Evolutionary conservation across 2,888 invertebrate genomes (phyloP), one percentile per base, ranked within the genome.

Genomic region (Malachius bipustulatus): DNA sequence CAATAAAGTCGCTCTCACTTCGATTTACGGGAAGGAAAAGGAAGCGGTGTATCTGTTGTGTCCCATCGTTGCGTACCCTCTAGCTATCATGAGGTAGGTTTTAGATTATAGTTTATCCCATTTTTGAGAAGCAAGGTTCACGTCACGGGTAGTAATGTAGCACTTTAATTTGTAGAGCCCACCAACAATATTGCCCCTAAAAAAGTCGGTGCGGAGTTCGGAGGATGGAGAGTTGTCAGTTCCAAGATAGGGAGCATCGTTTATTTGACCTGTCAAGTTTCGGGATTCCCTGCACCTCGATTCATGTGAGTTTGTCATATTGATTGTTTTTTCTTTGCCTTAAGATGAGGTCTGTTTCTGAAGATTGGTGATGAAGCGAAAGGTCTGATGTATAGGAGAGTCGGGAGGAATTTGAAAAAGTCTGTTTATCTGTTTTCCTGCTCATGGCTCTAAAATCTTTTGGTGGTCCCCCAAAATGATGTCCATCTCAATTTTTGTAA

Each of bases 271-370:
- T 80, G 80, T 47, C 67, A 67, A 51, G 69, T 69, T 45, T 73
- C 75, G 55, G 77, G 75, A 52, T 79, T 67, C 57, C 81, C 81
- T 40, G 72, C 71, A 44, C 80, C 80, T 42, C 54, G 71, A 47
- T 77, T 71, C 70, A 74, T 76, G 80, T 80, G 73, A 70, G 71
- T 70, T 47, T 34, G 14, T 62, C 66, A 41, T 66, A 66, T 50
- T 61, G 67, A 10, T 13, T 34, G 29, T 14, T 24, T 27, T 4
- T 34, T 8, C 30, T 16, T 28, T 29, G 14, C 12, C 16, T 34
- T 32, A 11, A 11, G 24, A 19, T 19, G 6, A 8, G 24, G 24
- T 19, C 24, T n/a, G n/a, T n/a, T n/a, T n/a, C n/a, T n/a, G n/a
- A n/a, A n/a, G n/a, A n/a, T n/a, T n/a, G n/a, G n/a, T n/a, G n/a